Conservation (phyloP, 2,113 vertebrate species). For the Gasterosteus aculeatus region DNA sequence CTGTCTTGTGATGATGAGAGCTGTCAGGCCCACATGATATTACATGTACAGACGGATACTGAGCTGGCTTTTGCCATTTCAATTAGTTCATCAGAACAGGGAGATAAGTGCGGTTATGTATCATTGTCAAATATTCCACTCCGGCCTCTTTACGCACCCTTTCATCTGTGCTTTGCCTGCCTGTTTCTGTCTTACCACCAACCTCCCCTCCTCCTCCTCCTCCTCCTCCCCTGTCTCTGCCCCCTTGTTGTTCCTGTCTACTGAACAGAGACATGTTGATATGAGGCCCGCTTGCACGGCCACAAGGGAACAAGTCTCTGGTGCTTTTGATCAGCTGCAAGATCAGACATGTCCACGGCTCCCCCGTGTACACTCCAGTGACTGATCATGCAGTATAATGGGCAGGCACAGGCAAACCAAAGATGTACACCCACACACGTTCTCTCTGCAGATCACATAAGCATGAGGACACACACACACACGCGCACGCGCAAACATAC, state of each 20-base stretch:
- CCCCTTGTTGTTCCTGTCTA: slow-evolving; percentile 77
- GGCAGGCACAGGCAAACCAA: slow-evolving; percentile 65
- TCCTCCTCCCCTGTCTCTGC: slow-evolving; percentile 39
- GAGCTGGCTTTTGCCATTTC: slow-evolving; percentile 57
- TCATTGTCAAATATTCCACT: slow-evolving; percentile 62
- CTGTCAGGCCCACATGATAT: slow-evolving; percentile 22
- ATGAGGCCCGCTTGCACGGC: slow-evolving; percentile 68
- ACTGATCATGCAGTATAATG: slow-evolving; percentile 78
- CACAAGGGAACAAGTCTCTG: slow-evolving; percentile 75
- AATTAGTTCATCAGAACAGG: slow-evolving; percentile 59
- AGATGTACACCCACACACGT: slow-evolving; percentile 72
- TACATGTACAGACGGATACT: slow-evolving; percentile 23
- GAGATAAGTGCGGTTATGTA: slow-evolving; percentile 61
- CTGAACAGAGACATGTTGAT: slow-evolving; percentile 81
- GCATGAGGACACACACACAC: slow-evolving; percentile 35
- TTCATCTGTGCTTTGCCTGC: slow-evolving; percentile 67
- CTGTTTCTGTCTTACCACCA: slow-evolving; percentile 56
- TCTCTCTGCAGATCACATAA: slow-evolving; percentile 58
- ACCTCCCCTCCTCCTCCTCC: background rate
- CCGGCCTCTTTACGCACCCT: slow-evolving; percentile 64
- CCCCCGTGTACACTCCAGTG: slow-evolving; percentile 68
- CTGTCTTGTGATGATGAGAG: background rate
- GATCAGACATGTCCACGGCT: slow-evolving; percentile 78
- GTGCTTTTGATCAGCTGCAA: slow-evolving; percentile 80
- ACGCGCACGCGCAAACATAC: background rate